A percentile compares a stretch with the other conserved stretches of the same genome.
Evolutionary conservation across 2,888 invertebrate genomes (phyloP).

Genomic region (Drosophila borealis): DNA sequence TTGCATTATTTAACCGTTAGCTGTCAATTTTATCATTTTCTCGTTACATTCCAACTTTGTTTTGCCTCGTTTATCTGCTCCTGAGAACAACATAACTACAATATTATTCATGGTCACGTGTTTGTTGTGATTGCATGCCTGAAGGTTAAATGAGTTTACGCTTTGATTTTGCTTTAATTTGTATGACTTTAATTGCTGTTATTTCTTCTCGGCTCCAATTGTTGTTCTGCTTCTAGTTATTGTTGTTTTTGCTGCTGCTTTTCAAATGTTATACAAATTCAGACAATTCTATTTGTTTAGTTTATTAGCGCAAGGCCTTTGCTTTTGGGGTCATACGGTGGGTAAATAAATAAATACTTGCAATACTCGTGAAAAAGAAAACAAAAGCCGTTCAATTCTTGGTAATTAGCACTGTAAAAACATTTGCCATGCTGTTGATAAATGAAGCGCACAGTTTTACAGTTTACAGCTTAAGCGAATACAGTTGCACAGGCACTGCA

Average conservation of each 20-base stretch:
- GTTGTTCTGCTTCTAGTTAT: constrained; percentile 26
- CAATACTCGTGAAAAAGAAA: no score
- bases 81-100: constrained; percentile 8
- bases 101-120: constrained; percentile 62
- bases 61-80: constrained; percentile 3
- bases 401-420: constrained; percentile 19
- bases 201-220: constrained; percentile 44
- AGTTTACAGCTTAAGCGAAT: background rate
- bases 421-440: constrained; percentile 24
- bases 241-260: constrained; percentile 16
- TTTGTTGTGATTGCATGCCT: constrained; percentile 53
- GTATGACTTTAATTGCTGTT: constrained; percentile 41
- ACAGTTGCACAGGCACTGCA: constrained; percentile 9
- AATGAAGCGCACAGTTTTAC: constrained; percentile 8
- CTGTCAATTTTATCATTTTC: constrained; percentile 29
- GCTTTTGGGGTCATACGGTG: constrained; percentile 24
- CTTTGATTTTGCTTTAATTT: constrained; percentile 74
- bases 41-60: constrained; percentile 16
- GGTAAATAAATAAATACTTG: constrained; percentile 5
- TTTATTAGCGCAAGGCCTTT: constrained; percentile 24
- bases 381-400: background rate
- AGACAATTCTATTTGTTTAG: constrained; percentile 17
- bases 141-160: constrained; percentile 72
- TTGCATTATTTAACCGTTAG: constrained; percentile 33
- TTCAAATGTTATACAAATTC: constrained; percentile 18